phyloP scores from a whole-genome alignment of 2,888 invertebrate species.

The Encarsia formosa region DNA sequence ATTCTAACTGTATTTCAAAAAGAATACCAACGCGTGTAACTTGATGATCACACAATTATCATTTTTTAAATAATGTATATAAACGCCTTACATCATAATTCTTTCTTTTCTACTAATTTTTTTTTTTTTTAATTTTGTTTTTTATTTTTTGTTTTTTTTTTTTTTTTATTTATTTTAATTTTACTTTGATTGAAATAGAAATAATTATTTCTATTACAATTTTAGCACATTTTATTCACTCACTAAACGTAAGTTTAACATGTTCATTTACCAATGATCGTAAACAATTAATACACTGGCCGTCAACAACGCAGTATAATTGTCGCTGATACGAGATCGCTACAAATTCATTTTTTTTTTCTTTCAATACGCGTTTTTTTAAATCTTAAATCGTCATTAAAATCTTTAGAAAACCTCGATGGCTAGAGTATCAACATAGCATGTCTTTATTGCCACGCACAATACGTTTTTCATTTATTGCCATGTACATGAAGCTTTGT shows the following conservation, averaged over 20 bases:
- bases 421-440: conserved; percentile 5
- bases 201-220: conserved; percentile 13
- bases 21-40: conserved; percentile 11
- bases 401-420: conserved; percentile 11
- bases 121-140: background rate
- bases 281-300: conserved; percentile 18
- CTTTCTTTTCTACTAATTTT: background rate
- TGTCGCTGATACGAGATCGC: background rate
- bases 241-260: conserved; percentile 11
- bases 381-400: conserved; percentile 8
- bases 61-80: conserved; percentile 12
- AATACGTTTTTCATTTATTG: conserved; percentile 11
- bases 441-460: conserved; percentile 13
- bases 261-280: conserved; percentile 3
- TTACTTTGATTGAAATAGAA: conserved; percentile 10
- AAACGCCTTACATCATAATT: conserved; percentile 15
- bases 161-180: background rate
- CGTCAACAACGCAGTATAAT: conserved; percentile 8
- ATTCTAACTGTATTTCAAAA: conserved; percentile 12
- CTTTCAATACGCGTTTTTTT: background rate
- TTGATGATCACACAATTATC: conserved; percentile 6
- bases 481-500: conserved; percentile 14
- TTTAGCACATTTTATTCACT: background rate
- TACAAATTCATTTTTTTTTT: background rate
- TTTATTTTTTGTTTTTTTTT: background rate